phyloP scores from a whole-genome alignment of 2,888 invertebrate species.

The Ormyrus labotus region DNA sequence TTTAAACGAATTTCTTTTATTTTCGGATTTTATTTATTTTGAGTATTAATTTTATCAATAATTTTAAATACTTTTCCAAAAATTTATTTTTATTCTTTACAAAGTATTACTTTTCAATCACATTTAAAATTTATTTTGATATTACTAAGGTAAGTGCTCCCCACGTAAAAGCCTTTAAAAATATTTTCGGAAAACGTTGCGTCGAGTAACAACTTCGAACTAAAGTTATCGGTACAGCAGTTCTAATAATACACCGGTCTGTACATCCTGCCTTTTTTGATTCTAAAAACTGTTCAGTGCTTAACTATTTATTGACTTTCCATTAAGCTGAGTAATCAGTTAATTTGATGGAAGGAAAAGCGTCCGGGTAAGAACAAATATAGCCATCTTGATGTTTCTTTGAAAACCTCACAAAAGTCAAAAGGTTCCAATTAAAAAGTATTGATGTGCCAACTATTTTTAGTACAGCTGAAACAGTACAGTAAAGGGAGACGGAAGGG shows the following conservation, averaged over 20 bases:
- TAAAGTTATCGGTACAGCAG: not conserved
- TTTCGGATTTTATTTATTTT: conserved; percentile 9
- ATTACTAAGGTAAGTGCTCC: no score
- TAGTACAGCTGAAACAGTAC: conserved; percentile 14
- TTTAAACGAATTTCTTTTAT: not conserved
- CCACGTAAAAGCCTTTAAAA: no score
- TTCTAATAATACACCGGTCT: conserved; percentile 19
- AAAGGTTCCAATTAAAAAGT: conserved; percentile 42
- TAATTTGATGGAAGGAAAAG: conserved; percentile 6
- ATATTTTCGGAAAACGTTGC: no score
- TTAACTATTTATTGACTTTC: not conserved
- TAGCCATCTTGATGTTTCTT: conserved; percentile 18
- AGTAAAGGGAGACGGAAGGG: conserved; percentile 15
- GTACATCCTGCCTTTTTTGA: no score
- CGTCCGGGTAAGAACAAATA: conserved; percentile 1
- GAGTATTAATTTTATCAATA: not conserved
- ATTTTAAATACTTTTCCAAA: not conserved
- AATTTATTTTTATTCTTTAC: not conserved
- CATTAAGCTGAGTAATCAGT: conserved; percentile 11
- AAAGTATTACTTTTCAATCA: no score
- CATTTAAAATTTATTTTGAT: no score
- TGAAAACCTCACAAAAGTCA: conserved; percentile 14
- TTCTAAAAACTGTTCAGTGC: not conserved
- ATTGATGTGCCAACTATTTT: conserved; percentile 35
- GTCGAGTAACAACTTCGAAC: not conserved